Percentiles rank a stretch among this genome's conserved stretches.
phyloP scores from a whole-genome alignment of 2,888 invertebrate species.

The Glaucopsyche alexis region DNA sequence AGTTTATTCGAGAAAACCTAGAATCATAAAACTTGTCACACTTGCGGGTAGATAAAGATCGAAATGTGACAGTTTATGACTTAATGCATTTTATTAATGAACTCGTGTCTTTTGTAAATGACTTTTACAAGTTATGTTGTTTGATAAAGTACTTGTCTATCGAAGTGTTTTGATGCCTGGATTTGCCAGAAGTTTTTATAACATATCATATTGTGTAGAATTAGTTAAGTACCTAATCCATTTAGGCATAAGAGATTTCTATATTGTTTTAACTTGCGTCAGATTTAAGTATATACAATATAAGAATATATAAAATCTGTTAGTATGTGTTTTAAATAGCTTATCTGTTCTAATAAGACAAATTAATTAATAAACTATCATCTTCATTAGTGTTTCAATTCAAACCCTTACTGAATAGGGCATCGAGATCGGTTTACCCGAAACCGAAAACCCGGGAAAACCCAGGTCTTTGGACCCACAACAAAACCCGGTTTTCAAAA shows the following conservation, averaged over 20 bases:
- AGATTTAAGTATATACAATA: slow-evolving; percentile 57
- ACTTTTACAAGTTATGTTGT: not conserved
- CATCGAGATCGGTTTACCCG: too few relatives aligned
- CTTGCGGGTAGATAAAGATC: too few relatives aligned
- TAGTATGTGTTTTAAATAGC: slow-evolving; percentile 72
- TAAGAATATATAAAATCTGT: slow-evolving; percentile 53
- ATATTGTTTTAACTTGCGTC: slow-evolving; percentile 67
- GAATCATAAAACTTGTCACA: too few relatives aligned
- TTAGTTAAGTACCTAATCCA: slow-evolving; percentile 34
- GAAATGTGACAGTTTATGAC: not conserved
- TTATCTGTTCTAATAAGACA: slow-evolving; percentile 70
- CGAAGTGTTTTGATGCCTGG: slow-evolving; percentile 54
- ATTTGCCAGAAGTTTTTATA: slow-evolving; percentile 67
- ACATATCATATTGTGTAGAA: slow-evolving; percentile 31
- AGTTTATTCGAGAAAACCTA: too few relatives aligned
- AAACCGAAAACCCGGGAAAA: too few relatives aligned
- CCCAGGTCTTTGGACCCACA: too few relatives aligned
- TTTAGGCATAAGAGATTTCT: slow-evolving; percentile 32
- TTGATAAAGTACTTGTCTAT: slow-evolving; percentile 25
- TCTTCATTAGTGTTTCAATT: slow-evolving; percentile 68
- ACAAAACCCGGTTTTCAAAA: too few relatives aligned
- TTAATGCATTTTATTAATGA: not conserved
- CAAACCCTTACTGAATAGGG: not conserved
- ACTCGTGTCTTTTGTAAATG: not conserved
- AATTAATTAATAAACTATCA: slow-evolving; percentile 75